Base-by-base conservation (phyloP, 2,888 invertebrate species). In the Harmothoe impar region DNA sequence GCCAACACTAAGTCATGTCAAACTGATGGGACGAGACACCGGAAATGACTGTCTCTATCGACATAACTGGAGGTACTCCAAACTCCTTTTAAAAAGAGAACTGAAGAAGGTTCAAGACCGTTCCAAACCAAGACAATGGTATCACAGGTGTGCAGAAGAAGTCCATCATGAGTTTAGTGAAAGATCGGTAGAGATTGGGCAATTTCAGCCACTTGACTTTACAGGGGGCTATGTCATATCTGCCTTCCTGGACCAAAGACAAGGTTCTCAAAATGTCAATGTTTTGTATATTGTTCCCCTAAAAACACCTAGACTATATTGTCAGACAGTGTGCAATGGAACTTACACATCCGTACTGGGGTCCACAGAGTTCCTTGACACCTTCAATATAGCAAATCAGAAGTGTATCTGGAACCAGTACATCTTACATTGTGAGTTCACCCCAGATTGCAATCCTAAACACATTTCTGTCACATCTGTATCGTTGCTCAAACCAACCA, bases 381-480 rank as follows among this genome's bases (percentile, higher is more conserved):
- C 5, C 17, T 77, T 29, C 7, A 25, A 25, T n/a, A 23, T 12
- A 17, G 43, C 25, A 20, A 0, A 84, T 43, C 5, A 52, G n/a
- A 84, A 20, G 3, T 84, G 84, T n/a, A n/a, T 84, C n/a, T 84
- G 84, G 84, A 10, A 84, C 10, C n/a, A 43, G n/a, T 84, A 43
- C 52, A 20, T 84, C 20, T n/a, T 84, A 1, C 84, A 43, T 20
- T 84, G 84, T 23, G 3, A 51, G 0, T 84, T 84, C n/a, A 10
- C 84, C 1, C 43, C n/a, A 23, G 84, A 17, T 0, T 84, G 84
- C 33, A 17, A 84, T 1, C 35, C 33, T 20, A 52, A 0, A 1
- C 15, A 20, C 5, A 7, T 84, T 25, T 35, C 84, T 35, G 84
- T 84, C 3, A 25, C 84, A 1, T 84, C 84, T 0, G 12, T 10